A percentile compares a stretch with the other conserved stretches of the same genome.
Evolutionary conservation across 1,140 invertebrate species (phyloP).

Genomic region (Drosophila bifasciata): DNA sequence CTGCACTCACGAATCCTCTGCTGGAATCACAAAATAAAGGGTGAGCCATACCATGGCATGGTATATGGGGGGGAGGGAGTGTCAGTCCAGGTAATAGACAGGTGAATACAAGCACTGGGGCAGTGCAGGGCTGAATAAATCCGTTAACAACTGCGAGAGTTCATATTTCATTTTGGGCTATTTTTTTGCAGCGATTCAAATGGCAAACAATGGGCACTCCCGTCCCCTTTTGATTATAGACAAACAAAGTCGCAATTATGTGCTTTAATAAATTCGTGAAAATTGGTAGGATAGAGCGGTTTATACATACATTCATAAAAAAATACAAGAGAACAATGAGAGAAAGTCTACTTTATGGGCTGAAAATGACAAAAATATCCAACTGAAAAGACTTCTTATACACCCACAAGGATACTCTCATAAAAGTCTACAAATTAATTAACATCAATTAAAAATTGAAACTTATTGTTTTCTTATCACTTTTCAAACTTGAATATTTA

Average conservation of each 20-base stretch:
- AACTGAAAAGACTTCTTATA: too few species aligned
- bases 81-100: constrained; percentile 37
- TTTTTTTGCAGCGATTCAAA: constrained; percentile 17
- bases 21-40: constrained; percentile 11
- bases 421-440: too few species aligned
- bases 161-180: constrained; percentile 29
- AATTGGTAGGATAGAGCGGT: not conserved
- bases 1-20: constrained; percentile 9
- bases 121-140: constrained; percentile 10
- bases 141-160: constrained; percentile 20
- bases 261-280: not conserved
- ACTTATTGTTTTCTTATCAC: constrained; percentile 20
- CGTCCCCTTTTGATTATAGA: constrained; percentile 19
- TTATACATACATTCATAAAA: too few species aligned
- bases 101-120: constrained; percentile 4
- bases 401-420: too few species aligned
- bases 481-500: not conserved
- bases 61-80: not conserved
- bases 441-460: constrained; percentile 20
- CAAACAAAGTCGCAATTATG: constrained; percentile 5
- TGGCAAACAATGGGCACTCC: constrained; percentile 4
- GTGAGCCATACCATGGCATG: not conserved
- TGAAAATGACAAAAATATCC: too few species aligned
- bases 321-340: too few species aligned
- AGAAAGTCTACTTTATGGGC: too few species aligned